Conservation (phyloP, 2,797 vertebrate species). For the Esox masquinongy region DNA sequence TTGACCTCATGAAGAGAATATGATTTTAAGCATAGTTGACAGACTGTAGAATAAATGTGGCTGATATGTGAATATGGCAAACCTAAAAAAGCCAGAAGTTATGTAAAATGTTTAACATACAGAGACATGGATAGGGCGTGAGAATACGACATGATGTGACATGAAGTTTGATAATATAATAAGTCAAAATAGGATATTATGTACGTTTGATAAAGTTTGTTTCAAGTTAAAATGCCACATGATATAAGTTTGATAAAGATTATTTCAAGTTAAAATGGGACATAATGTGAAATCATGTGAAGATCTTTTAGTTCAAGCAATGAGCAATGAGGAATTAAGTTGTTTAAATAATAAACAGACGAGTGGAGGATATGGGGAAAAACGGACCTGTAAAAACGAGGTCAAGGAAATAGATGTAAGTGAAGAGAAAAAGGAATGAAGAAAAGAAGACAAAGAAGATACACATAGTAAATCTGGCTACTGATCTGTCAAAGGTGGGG, state of each 20-base stretch:
- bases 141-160: not conserved
- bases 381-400: slow-evolving; percentile 31
- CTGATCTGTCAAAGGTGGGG: slow-evolving; percentile 11
- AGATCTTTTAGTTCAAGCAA: not conserved
- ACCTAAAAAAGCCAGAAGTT: not conserved
- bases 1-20: slow-evolving; percentile 1
- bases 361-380: slow-evolving; percentile 52
- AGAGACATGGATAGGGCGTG: not conserved
- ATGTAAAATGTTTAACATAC: not conserved
- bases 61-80: not conserved
- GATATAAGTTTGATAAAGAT: not conserved
- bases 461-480: slow-evolving; percentile 18
- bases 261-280: not conserved
- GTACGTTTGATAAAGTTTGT: not conserved
- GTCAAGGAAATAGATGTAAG: slow-evolving; percentile 17
- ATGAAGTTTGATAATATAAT: not conserved
- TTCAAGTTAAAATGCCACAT: not conserved
- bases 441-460: slow-evolving; percentile 24
- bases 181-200: not conserved
- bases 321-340: slow-evolving; percentile 22
- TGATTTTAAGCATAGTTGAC: not conserved
- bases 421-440: slow-evolving; percentile 22
- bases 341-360: slow-evolving; percentile 32
- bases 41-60: not conserved
- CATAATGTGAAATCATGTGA: not conserved